Evolutionary conservation across 1,140 invertebrate species (phyloP).

Genomic region (Drosophila bifasciata): DNA sequence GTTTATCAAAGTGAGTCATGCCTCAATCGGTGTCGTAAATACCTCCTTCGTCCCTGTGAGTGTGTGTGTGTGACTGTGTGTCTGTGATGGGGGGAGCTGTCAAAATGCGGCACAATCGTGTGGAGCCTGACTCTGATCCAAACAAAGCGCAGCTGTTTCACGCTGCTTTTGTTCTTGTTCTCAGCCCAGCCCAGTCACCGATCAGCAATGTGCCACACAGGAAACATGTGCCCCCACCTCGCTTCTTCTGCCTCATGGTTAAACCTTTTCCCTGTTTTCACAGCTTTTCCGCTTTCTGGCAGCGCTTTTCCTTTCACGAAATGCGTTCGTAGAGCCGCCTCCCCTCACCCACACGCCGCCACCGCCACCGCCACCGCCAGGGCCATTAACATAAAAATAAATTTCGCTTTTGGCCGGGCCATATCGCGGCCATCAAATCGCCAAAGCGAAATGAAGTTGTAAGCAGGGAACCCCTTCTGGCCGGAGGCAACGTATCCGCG

Average conservation of each 20-base stretch:
- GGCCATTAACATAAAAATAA: constrained; percentile 79
- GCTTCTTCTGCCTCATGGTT: background rate
- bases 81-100: constrained; percentile 10
- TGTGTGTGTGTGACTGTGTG: background rate
- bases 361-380: constrained; percentile 20
- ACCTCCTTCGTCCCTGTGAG: background rate
- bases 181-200: constrained; percentile 36
- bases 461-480: constrained; percentile 35
- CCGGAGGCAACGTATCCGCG: background rate
- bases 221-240: constrained; percentile 55
- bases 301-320: constrained; percentile 77
- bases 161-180: constrained; percentile 37
- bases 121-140: constrained; percentile 37
- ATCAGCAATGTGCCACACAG: constrained; percentile 60
- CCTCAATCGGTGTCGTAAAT: constrained; percentile 31
- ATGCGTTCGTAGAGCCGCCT: constrained; percentile 53
- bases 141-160: constrained; percentile 55
- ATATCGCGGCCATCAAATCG: constrained; percentile 74
- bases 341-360: too few relatives aligned
- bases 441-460: constrained; percentile 73
- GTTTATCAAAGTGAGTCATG: constrained; percentile 36
- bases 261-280: constrained; percentile 44
- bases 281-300: constrained; percentile 6
- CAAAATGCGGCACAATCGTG: constrained; percentile 23
- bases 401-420: constrained; percentile 69